Percentiles rank a stretch among this genome's conserved stretches.
phyloP scores from a whole-genome alignment of 1,140 invertebrate species.

The Conus betulinus region DNA sequence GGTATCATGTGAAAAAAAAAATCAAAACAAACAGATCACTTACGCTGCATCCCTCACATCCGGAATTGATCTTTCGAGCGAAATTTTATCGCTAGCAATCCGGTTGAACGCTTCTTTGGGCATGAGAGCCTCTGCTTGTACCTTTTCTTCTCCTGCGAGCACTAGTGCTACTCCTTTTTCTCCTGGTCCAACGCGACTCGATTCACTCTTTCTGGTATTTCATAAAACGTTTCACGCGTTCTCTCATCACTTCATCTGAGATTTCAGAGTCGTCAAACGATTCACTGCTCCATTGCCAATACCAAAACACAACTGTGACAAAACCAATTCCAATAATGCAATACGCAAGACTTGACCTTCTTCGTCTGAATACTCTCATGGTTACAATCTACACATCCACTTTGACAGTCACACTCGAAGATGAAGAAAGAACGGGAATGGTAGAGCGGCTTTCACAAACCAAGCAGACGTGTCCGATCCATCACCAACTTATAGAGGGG shows the following conservation, averaged over 20 bases:
- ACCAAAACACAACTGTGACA: conserved; percentile 16
- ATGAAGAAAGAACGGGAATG: too few relatives aligned
- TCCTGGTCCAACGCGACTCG: conserved; percentile 61
- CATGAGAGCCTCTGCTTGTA: conserved; percentile 74
- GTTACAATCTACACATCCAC: neutral
- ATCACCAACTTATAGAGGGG: neutral
- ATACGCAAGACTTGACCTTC: conserved; percentile 4
- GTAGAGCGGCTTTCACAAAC: neutral
- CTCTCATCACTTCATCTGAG: conserved; percentile 28
- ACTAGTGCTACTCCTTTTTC: conserved; percentile 65
- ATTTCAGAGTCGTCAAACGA: neutral
- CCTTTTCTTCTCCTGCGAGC: conserved; percentile 64
- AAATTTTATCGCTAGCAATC: conserved; percentile 91
- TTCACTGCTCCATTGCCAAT: conserved; percentile 10
- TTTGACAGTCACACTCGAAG: neutral
- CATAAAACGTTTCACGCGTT: conserved; percentile 55
- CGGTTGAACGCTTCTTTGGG: conserved; percentile 93
- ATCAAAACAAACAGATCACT: conserved; percentile 66
- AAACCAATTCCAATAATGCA: neutral
- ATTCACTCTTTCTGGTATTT: conserved; percentile 56
- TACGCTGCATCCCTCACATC: conserved; percentile 88
- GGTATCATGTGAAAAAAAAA: too few relatives aligned
- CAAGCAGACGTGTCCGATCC: conserved; percentile 5
- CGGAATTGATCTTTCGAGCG: conserved; percentile 86
- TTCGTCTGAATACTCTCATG: conserved; percentile 25